Conservation (phyloP, 2,888 invertebrate genomes). For the Timema podura region DNA sequence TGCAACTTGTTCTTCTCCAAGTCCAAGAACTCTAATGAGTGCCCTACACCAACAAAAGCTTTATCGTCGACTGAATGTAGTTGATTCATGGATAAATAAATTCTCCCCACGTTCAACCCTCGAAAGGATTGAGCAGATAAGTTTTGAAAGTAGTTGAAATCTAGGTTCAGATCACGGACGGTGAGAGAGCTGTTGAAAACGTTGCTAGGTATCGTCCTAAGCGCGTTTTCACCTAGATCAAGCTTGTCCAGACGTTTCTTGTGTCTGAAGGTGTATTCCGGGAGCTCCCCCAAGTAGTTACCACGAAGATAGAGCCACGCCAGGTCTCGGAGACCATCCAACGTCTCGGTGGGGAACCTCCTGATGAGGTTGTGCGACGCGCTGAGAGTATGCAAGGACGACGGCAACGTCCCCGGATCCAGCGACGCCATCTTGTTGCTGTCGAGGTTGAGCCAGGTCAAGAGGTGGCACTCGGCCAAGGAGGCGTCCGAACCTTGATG, state of each 20-base stretch:
- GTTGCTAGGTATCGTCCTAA: constrained; percentile 35
- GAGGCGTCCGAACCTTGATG: background rate
- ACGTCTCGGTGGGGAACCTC: constrained; percentile 36
- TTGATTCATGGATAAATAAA: constrained; percentile 38
- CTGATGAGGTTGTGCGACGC: constrained; percentile 38
- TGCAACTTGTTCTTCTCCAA: constrained; percentile 35
- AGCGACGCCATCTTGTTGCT: constrained; percentile 38
- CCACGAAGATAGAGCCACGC: constrained; percentile 37
- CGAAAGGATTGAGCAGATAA: constrained; percentile 40
- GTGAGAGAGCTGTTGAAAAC: constrained; percentile 36
- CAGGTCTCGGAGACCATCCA: constrained; percentile 29
- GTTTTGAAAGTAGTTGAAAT: constrained; percentile 41
- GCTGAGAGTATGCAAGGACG: constrained; percentile 37
- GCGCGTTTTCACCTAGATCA: constrained; percentile 41
- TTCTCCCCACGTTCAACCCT: constrained; percentile 39
- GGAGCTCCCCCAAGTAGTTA: constrained; percentile 38
- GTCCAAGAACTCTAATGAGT: constrained; percentile 36
- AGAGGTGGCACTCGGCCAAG: constrained; percentile 33
- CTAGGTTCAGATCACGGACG: constrained; percentile 42
- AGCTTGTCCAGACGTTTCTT: constrained; percentile 37
- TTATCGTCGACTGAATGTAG: constrained; percentile 35
- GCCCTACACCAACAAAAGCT: constrained; percentile 38
- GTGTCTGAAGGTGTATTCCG: constrained; percentile 33
- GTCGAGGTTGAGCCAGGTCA: constrained; percentile 40
- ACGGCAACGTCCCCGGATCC: constrained; percentile 37